Conservation (phyloP, 2,888 invertebrate species). For the Notodonta dromedarius region DNA sequence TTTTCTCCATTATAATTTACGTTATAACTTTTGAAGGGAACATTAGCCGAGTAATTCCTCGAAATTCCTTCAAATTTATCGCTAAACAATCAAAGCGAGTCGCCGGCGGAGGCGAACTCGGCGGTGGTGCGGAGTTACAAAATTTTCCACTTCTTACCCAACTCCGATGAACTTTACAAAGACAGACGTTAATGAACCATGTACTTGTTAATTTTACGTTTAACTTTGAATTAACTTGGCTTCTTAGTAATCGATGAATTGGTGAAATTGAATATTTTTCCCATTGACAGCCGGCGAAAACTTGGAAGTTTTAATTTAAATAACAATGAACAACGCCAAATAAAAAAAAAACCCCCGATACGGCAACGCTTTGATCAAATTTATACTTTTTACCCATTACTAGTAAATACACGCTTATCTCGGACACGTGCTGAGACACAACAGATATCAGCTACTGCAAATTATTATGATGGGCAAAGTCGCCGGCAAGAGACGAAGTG, state of each 20-base stretch:
- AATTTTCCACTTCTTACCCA: conserved; percentile 49
- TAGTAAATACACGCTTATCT: no score
- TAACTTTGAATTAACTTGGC: conserved; percentile 56
- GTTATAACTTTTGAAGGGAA: conserved; percentile 50
- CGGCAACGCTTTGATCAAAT: no score
- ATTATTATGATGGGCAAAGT: no score
- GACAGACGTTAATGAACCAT: conserved; percentile 67
- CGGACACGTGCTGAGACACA: no score
- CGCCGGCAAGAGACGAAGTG: no score
- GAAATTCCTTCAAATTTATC: conserved; percentile 63
- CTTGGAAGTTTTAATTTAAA: conserved; percentile 23
- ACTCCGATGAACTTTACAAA: conserved; percentile 55
- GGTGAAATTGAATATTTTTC: conserved; percentile 43
- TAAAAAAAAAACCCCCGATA: no score
- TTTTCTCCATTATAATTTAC: conserved; percentile 55
- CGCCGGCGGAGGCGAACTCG: conserved; percentile 34
- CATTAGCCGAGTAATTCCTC: conserved; percentile 51
- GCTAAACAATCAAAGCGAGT: conserved; percentile 60
- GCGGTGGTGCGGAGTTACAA: conserved; percentile 33
- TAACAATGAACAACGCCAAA: no score
- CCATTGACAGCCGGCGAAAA: conserved; percentile 17
- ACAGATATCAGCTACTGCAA: no score
- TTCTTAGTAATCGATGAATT: conserved; percentile 56
- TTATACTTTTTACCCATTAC: no score
- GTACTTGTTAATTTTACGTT: conserved; percentile 64